Conservation (phyloP, 2,113 vertebrate genomes). For the Struthidea cinerea region DNA sequence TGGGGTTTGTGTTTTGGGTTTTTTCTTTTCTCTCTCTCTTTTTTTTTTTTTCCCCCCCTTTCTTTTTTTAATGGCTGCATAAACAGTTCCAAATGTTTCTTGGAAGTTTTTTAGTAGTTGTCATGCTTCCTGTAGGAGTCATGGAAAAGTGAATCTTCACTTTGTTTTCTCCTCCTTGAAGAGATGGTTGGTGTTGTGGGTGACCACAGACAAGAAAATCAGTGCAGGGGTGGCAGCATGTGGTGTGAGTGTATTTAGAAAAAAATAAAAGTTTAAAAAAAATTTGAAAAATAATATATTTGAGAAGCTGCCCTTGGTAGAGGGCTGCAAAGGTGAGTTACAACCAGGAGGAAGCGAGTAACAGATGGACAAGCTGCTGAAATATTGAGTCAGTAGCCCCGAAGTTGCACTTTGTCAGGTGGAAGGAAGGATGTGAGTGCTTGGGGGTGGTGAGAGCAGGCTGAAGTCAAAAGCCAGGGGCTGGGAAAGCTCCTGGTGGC, state of each 20-base stretch:
- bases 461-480: not conserved
- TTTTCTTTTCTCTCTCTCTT: accelerated
- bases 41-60: too few species aligned
- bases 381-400: not conserved
- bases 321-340: not conserved
- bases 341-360: not conserved
- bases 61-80: not conserved
- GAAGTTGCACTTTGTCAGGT: not conserved
- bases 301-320: not conserved
- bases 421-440: not conserved
- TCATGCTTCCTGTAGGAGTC: conserved; percentile 7
- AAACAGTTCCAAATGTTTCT: not conserved
- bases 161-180: not conserved
- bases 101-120: not conserved
- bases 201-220: conserved; percentile 42
- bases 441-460: not conserved
- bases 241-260: not conserved
- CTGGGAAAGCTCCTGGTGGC: not conserved
- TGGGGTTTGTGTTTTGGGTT: not conserved
- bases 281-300: not conserved
- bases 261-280: not conserved
- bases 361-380: not conserved
- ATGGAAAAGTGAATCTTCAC: conserved; percentile 14
- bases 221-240: not conserved
- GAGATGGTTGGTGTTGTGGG: conserved; percentile 1